Evolutionary conservation across 2,113 vertebrate genomes (phyloP).

Genomic region (Dolichotis patagonum): DNA sequence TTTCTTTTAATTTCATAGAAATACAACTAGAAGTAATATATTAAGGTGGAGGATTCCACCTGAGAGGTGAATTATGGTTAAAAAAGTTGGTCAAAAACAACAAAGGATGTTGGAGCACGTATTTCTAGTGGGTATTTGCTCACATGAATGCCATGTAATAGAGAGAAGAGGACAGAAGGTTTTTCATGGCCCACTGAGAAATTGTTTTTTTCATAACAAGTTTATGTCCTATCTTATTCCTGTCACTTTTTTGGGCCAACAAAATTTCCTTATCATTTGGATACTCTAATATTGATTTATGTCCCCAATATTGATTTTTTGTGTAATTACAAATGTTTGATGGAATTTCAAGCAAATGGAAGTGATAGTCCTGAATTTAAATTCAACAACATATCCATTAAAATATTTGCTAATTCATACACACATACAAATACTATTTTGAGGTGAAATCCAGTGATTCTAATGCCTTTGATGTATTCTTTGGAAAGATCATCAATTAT

Average conservation of each 20-base stretch:
- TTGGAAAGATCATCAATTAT: slow-evolving; percentile 68
- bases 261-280: slow-evolving; percentile 34
- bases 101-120: background rate
- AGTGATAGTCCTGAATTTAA: background rate
- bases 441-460: background rate
- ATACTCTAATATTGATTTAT: background rate
- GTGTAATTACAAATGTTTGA: slow-evolving; percentile 37
- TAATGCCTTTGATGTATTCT: slow-evolving; percentile 15
- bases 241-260: background rate
- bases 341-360: background rate
- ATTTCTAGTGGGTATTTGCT: slow-evolving; percentile 11
- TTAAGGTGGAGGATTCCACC: background rate
- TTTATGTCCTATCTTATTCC: background rate
- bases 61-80: slow-evolving; percentile 36
- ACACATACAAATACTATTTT: background rate
- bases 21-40: slow-evolving; percentile 1
- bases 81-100: slow-evolving; percentile 9
- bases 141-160: background rate
- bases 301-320: slow-evolving; percentile 13
- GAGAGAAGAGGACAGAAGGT: background rate
- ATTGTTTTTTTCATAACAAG: background rate
- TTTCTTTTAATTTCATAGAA: background rate
- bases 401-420: background rate
- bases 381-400: slow-evolving; percentile 4
- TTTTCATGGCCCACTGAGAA: background rate